Evolutionary conservation across 2,113 vertebrate genomes (phyloP).

Genomic region (Psettodes erumei): DNA sequence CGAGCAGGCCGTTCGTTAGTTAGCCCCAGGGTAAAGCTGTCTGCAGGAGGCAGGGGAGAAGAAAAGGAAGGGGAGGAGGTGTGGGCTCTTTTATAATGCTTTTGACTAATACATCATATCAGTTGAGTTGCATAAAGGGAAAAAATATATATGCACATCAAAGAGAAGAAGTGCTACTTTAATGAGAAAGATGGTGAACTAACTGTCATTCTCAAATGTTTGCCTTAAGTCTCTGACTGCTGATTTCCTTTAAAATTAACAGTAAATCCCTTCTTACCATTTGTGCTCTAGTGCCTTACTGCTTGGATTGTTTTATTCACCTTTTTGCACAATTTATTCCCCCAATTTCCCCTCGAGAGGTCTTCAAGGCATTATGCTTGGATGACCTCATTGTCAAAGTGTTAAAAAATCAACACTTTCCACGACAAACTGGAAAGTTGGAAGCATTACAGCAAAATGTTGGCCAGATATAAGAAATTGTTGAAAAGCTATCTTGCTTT

Average conservation of each 20-base stretch:
- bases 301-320: constrained; percentile 15
- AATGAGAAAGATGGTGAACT: constrained; percentile 30
- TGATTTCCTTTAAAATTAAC: constrained; percentile 21
- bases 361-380: neutral
- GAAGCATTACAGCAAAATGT: neutral
- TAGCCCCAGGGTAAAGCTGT: constrained; percentile 66
- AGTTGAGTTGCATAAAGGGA: constrained; percentile 1
- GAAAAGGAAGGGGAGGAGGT: neutral
- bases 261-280: neutral
- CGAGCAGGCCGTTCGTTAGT: constrained; percentile 56
- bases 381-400: neutral
- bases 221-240: neutral
- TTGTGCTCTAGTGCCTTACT: constrained; percentile 2
- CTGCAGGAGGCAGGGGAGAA: constrained; percentile 29
- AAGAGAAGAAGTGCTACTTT: neutral
- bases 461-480: constrained; percentile 5
- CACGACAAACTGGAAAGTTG: neutral
- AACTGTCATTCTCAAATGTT: constrained; percentile 30
- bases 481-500: constrained; percentile 1
- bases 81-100: constrained; percentile 14
- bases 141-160: constrained; percentile 20
- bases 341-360: neutral
- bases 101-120: constrained; percentile 13
- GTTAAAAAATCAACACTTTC: neutral
- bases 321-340: neutral